These are phyloP conservation scores for Netelia inedita DNA, from an alignment of 2,888 invertebrate species.

Conservation along the genomic window DNA sequence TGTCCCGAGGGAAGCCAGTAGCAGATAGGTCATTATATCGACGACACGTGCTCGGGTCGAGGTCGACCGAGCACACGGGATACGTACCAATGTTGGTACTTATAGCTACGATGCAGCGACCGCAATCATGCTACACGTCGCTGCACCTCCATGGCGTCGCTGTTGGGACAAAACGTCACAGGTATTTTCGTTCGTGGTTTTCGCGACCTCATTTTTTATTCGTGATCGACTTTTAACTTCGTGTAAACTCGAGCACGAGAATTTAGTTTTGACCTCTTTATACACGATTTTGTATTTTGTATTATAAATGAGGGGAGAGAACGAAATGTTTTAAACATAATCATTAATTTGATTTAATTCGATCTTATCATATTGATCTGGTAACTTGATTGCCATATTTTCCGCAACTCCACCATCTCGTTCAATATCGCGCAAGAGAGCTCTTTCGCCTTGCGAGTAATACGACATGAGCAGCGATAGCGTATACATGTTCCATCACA, in stretches of 20 bases:
- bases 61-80: conserved; percentile 31
- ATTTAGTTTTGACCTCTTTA: too few species aligned
- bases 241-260: too few species aligned
- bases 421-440: conserved; percentile 46
- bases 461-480: not conserved
- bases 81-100: conserved; percentile 18
- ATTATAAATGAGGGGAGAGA: too few species aligned
- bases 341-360: not conserved
- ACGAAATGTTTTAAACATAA: too few species aligned
- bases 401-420: not conserved
- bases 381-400: not conserved
- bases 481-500: not conserved
- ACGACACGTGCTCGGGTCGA: conserved; percentile 49
- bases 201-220: too few species aligned
- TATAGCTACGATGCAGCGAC: conserved; percentile 14
- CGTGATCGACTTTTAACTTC: too few species aligned
- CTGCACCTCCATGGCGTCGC: not conserved
- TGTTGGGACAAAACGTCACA: not conserved
- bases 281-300: too few species aligned
- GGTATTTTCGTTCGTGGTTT: too few species aligned
- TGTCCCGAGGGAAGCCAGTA: conserved; percentile 15
- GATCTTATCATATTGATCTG: not conserved
- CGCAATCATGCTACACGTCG: conserved; percentile 28
- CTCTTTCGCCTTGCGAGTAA: conserved; percentile 68
- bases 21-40: conserved; percentile 51